Conservation (phyloP, 1,140 invertebrate species). For the Schlechtendalia chinensis region DNA sequence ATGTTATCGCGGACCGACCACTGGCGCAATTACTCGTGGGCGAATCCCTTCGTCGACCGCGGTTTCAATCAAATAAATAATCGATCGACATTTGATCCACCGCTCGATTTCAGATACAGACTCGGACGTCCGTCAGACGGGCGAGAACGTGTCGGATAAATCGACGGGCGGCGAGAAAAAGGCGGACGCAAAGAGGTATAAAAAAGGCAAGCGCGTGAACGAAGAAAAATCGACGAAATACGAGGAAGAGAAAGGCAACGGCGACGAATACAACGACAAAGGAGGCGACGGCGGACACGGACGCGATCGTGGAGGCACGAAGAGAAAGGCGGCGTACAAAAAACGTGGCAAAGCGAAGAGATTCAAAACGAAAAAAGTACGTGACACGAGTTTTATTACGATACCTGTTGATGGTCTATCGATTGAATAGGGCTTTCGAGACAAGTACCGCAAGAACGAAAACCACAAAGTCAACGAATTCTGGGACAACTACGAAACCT, state of each 20-base stretch:
- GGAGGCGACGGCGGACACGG: background rate
- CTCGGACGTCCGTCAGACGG: background rate
- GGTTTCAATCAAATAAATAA: too few species aligned
- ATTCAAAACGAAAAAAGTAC: constrained; percentile 40
- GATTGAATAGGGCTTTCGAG: constrained; percentile 19
- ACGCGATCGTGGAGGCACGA: background rate
- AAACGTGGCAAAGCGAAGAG: constrained; percentile 29
- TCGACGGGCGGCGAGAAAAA: background rate
- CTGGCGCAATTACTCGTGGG: too few species aligned
- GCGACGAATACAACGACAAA: background rate
- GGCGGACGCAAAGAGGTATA: constrained; percentile 5
- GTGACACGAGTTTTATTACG: background rate
- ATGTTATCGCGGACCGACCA: too few species aligned
- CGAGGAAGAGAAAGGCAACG: background rate
- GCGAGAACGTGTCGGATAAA: background rate
- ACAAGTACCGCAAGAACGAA: constrained; percentile 40
- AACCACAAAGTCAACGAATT: constrained; percentile 31
- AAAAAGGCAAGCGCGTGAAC: background rate
- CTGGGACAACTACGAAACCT: constrained; percentile 43
- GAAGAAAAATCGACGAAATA: constrained; percentile 36
- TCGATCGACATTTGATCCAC: too few species aligned
- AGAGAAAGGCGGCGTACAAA: constrained; percentile 3
- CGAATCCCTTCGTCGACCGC: too few species aligned
- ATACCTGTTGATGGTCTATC: background rate
- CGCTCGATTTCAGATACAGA: constrained; percentile 17